These are phyloP conservation scores for Ptychoptera contaminata DNA, from an alignment of 2,888 invertebrate genomes.

Conservation along the genomic window DNA sequence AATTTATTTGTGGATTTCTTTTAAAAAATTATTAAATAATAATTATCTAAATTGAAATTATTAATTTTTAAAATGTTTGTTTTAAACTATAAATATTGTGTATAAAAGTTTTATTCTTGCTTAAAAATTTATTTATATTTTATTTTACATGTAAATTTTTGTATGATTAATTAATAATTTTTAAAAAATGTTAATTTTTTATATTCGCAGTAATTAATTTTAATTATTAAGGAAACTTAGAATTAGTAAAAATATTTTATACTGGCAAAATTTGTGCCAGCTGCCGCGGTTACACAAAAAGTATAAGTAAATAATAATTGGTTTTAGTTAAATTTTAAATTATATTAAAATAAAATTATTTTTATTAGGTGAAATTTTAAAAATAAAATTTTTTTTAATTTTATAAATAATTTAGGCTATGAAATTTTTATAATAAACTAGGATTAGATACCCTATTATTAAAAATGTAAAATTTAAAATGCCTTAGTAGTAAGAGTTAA, in stretches of 20 bases:
- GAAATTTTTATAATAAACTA: conserved; percentile 35
- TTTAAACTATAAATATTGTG: conserved; percentile 22
- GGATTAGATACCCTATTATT: conserved; percentile 57
- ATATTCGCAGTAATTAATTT: conserved; percentile 34
- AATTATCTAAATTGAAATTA: no score
- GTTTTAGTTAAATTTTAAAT: conserved; percentile 22
- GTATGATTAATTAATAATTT: conserved; percentile 29
- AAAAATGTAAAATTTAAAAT: conserved; percentile 24
- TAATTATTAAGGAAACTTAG: conserved; percentile 43
- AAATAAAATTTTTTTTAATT: conserved; percentile 27
- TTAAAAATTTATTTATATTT: conserved; percentile 33
- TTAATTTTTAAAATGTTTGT: conserved; percentile 14
- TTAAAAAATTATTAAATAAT: no score
- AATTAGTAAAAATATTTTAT: conserved; percentile 41
- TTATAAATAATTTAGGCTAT: conserved; percentile 33
- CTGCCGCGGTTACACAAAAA: conserved; percentile 52
- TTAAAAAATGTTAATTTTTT: conserved; percentile 25
- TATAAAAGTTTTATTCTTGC: conserved; percentile 35
- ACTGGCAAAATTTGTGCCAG: conserved; percentile 51
- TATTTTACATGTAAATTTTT: conserved; percentile 41
- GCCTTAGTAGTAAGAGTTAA: conserved; percentile 38
- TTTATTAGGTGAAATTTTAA: conserved; percentile 43
- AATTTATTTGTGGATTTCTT: no score
- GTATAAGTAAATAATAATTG: conserved; percentile 38
- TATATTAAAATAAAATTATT: conserved; percentile 23